These are phyloP conservation scores for Periophthalmus magnuspinnatus DNA, from an alignment of 2,797 vertebrate species.

Conservation along the genomic window DNA sequence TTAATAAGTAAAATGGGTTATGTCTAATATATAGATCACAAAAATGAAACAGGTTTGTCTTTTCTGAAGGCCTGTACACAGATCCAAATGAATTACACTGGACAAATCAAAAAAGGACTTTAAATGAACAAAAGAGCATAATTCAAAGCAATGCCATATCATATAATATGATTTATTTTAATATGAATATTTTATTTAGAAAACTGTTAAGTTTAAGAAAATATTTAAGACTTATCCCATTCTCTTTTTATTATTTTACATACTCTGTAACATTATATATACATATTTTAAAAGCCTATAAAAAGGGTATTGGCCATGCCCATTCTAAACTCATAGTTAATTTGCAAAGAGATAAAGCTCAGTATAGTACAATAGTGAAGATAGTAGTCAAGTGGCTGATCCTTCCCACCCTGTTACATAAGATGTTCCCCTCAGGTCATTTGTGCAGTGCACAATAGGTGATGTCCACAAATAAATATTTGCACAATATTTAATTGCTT, in stretches of 20 bases:
- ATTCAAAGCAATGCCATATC: neutral
- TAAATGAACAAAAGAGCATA: neutral
- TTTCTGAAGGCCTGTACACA: neutral
- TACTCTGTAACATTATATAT: neutral
- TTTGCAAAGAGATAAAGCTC: neutral
- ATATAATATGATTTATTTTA: too few species aligned
- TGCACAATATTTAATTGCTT: neutral
- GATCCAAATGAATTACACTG: neutral
- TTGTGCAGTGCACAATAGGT: neutral
- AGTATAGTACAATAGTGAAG: neutral
- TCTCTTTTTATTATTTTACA: neutral
- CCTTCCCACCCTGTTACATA: slow-evolving; percentile 31
- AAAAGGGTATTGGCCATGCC: neutral
- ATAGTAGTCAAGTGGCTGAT: neutral
- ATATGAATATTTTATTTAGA: too few species aligned
- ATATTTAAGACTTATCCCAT: neutral
- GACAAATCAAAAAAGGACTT: neutral
- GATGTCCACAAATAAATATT: neutral
- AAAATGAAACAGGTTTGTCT: neutral
- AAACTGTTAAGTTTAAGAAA: neutral
- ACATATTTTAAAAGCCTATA: neutral
- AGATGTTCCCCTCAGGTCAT: neutral
- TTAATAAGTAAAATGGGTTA: neutral
- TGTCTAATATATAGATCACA: neutral
- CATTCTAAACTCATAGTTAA: neutral